Evolutionary conservation across 2,797 vertebrate genomes (phyloP).

Genomic region (Discoglossus pictus): DNA sequence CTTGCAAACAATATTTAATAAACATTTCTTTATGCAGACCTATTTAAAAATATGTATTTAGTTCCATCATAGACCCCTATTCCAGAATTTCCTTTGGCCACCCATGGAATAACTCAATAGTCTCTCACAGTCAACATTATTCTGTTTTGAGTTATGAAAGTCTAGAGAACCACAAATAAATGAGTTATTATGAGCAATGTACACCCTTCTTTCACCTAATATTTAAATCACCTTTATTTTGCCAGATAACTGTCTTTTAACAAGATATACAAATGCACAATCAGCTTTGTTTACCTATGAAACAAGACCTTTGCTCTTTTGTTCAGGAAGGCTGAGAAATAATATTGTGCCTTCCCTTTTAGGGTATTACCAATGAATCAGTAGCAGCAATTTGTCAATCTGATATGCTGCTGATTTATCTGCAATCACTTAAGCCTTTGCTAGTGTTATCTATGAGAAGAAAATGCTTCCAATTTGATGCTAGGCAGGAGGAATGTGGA

Average conservation of each 20-base stretch:
- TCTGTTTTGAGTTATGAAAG: too few species aligned
- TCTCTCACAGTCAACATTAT: too few species aligned
- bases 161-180: too few species aligned
- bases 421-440: slow-evolving; percentile 44
- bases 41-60: too few species aligned
- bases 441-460: slow-evolving; percentile 14
- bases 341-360: slow-evolving; percentile 45
- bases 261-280: slow-evolving; percentile 5
- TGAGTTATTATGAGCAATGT: too few species aligned
- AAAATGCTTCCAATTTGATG: slow-evolving; percentile 44
- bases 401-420: slow-evolving; percentile 31
- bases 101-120: too few species aligned
- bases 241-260: slow-evolving; percentile 17
- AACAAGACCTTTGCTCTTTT: slow-evolving; percentile 44
- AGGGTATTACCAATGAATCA: slow-evolving; percentile 50
- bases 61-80: too few species aligned
- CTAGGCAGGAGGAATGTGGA: slow-evolving; percentile 42
- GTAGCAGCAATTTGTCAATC: slow-evolving; percentile 47
- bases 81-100: too few species aligned
- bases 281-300: slow-evolving; percentile 42
- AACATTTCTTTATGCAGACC: slow-evolving; percentile 5
- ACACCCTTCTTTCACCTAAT: background rate
- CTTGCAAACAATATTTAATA: too few species aligned
- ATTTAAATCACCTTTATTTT: slow-evolving; percentile 5
- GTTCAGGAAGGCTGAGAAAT: slow-evolving; percentile 51